phyloP scores from a whole-genome alignment of 2,797 vertebrate species.

The Orestias chungarensis region DNA sequence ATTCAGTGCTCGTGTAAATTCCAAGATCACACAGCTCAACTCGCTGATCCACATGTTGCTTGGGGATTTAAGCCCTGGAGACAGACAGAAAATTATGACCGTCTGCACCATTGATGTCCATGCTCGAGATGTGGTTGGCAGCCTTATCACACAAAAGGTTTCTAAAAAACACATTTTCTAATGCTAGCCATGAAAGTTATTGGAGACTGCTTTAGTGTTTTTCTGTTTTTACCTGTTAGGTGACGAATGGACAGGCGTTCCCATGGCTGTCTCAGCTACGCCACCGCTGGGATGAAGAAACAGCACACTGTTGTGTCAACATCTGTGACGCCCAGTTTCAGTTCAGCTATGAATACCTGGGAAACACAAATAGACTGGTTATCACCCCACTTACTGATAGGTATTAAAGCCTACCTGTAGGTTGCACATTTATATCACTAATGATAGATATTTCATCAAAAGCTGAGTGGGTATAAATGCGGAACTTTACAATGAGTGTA shows the following conservation, averaged over 20 bases:
- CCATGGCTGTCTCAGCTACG: constrained; percentile 85
- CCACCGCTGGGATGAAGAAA: constrained; percentile 83
- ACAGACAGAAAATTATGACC: constrained; percentile 93
- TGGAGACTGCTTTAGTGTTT: neutral
- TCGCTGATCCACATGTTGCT: constrained; percentile 93
- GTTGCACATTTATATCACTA: neutral
- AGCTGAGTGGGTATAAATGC: neutral
- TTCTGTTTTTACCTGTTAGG: constrained; percentile 60
- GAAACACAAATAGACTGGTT: constrained; percentile 85
- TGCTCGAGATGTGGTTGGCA: constrained; percentile 86
- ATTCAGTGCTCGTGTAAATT: constrained; percentile 64
- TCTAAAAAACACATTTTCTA: neutral
- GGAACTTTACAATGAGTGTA: neutral
- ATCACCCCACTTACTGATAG: constrained; percentile 87
- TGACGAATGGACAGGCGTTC: constrained; percentile 81
- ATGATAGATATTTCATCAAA: neutral
- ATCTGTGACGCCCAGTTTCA: constrained; percentile 87
- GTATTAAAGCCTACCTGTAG: constrained; percentile 47
- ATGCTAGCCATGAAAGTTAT: neutral
- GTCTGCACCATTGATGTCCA: constrained; percentile 89
- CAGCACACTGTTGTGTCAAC: constrained; percentile 80
- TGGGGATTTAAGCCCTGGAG: constrained; percentile 84
- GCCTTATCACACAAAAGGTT: constrained; percentile 88
- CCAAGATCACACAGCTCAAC: constrained; percentile 92
- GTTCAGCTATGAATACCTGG: constrained; percentile 85